phyloP scores from a whole-genome alignment of 1,140 invertebrate genomes.

The Schlechtendalia chinensis region DNA sequence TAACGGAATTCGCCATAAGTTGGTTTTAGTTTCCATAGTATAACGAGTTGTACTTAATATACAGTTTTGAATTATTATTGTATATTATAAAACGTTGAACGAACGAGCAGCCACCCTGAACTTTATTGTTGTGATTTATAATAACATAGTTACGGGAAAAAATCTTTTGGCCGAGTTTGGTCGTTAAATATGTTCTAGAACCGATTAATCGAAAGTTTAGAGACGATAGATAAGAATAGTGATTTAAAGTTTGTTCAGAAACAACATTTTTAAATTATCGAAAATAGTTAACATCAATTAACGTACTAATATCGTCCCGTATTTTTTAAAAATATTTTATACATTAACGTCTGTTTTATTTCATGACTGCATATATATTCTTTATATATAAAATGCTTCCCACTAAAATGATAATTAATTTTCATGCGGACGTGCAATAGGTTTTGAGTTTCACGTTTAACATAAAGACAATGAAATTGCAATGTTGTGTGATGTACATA shows the following conservation, averaged over 20 bases:
- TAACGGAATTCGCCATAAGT: no score
- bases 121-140: background rate
- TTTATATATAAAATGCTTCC: no score
- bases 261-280: background rate
- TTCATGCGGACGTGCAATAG: no score
- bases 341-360: no score
- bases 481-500: no score
- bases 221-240: background rate
- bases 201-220: background rate
- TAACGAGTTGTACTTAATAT: background rate
- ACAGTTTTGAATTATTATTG: constrained; percentile 8
- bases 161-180: background rate
- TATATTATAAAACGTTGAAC: background rate
- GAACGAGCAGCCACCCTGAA: no score
- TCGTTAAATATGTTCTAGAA: constrained; percentile 26
- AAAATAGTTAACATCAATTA: background rate
- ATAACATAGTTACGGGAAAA: background rate
- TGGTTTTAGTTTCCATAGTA: no score
- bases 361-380: no score
- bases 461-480: no score
- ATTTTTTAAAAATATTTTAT: no score
- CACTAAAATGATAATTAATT: no score
- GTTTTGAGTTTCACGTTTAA: no score
- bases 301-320: background rate
- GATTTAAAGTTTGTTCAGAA: background rate